Evolutionary conservation across 2,113 vertebrate species (phyloP), one percentile per base, ranked within the genome.

Genomic region (Phrynocephalus versicolor): DNA sequence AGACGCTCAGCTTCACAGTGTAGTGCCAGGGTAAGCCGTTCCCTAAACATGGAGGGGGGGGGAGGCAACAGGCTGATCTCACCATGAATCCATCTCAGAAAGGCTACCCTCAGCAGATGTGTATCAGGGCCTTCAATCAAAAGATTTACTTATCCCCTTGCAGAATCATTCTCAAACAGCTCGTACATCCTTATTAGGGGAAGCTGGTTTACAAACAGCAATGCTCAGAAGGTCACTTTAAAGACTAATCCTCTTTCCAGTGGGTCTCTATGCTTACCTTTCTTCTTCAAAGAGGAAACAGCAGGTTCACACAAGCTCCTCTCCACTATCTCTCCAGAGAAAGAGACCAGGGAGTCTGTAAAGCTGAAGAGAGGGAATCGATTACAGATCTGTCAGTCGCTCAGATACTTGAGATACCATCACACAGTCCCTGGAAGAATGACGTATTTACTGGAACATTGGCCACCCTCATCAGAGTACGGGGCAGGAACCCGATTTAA

Each of bases 1-100:
- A 94, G 79, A 98, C 8, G 0, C 95, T 96, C 81, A 98, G 94
- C 81, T 97, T 96, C 70, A 97, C 79, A 0, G 88, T 94, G 90
- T 91, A 91, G 62, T 94, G 88, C 1, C 25, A 57, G 71, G 88
- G 78, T 7, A 95, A 90, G 83, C 87, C 79, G 30, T 62, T 75
- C 16, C 73, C 95, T 95, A 85, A 39, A 67, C 45, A 71, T 60
- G 33, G 70, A 93, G 82, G 90, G 30, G n/a, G n/a, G n/a, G 72
- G 82, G 1, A 51, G 85, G 80, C 72, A 3, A 25, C 19, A 58
- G 3, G 15, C 0, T 57, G 27, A 85, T 55, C 81, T 86, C 76
- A 83, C 15, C 25, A 13, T 41, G 35, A 41, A 27, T 18, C 57
- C 35, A 18, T 30, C n/a, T 30, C 30, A 37, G 23, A 21, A 5